Percentiles rank a stretch among this genome's conserved stretches.
These are phyloP conservation scores for Spondyliosoma cantharus DNA, from an alignment of 2,797 vertebrate genomes.

Conservation along the genomic window DNA sequence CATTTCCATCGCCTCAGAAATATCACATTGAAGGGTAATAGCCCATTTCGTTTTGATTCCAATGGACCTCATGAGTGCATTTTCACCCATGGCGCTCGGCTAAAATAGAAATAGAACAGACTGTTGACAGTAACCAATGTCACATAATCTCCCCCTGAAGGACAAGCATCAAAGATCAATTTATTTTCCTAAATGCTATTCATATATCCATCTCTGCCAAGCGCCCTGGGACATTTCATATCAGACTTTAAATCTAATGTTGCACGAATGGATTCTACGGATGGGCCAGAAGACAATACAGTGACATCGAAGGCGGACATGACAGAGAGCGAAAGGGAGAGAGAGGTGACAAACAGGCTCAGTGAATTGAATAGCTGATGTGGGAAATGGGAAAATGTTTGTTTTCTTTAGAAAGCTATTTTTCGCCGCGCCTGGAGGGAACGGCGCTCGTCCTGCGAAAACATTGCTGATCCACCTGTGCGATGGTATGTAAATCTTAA, in stretches of 20 bases:
- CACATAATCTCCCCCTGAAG: conserved; percentile 83
- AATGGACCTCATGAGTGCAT: conserved; percentile 72
- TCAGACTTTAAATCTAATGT: conserved; percentile 75
- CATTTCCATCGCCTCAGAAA: conserved; percentile 77
- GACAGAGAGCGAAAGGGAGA: conserved; percentile 2
- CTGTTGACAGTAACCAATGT: conserved; percentile 84
- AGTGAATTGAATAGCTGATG: conserved; percentile 58
- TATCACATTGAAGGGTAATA: conserved; percentile 80
- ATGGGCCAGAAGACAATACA: conserved; percentile 66
- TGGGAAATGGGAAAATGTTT: conserved; percentile 29
- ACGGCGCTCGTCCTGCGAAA: not conserved
- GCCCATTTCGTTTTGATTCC: conserved; percentile 77
- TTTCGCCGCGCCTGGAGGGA: not conserved
- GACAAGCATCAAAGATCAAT: conserved; percentile 85
- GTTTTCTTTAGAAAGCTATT: conserved; percentile 45
- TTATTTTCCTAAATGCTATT: conserved; percentile 83
- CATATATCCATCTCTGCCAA: conserved; percentile 76
- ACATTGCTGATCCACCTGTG: conserved; percentile 16
- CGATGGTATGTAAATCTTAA: conserved; percentile 21
- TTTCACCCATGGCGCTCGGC: conserved; percentile 72
- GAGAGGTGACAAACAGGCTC: conserved; percentile 60
- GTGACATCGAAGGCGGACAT: conserved; percentile 47
- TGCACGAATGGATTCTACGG: conserved; percentile 70
- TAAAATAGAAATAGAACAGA: conserved; percentile 82
- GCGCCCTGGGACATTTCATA: conserved; percentile 69